phyloP scores from a whole-genome alignment of 2,113 vertebrate genomes.

The Callospermophilus lateralis region DNA sequence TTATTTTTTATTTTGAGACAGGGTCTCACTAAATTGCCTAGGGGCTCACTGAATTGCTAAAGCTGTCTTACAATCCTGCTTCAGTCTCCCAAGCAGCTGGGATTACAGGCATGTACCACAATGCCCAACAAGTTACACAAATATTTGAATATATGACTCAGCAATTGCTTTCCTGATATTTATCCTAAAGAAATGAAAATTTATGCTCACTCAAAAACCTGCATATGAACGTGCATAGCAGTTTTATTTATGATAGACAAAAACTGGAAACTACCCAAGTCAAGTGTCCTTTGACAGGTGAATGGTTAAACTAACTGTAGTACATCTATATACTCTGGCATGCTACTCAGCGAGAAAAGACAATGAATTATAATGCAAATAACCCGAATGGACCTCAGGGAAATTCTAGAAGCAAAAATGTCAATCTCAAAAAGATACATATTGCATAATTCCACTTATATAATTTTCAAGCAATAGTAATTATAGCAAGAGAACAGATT shows the following conservation, averaged over 20 bases:
- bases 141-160: background rate
- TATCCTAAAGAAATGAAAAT: background rate
- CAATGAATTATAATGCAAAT: background rate
- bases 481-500: background rate
- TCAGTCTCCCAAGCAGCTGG: no score
- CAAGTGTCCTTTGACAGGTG: background rate
- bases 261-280: background rate
- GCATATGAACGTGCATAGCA: background rate
- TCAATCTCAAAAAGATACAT: background rate
- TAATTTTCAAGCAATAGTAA: background rate
- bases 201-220: background rate
- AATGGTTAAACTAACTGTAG: background rate
- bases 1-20: no score
- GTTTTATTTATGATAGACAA: constrained; percentile 4
- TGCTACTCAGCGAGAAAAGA: background rate
- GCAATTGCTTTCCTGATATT: background rate
- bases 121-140: no score
- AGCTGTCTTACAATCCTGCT: no score
- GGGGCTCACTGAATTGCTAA: no score
- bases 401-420: background rate
- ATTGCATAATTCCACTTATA: background rate
- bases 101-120: no score
- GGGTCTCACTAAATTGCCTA: no score
- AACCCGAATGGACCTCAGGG: background rate
- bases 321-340: background rate